A percentile compares a stretch with the other conserved stretches of the same genome.
Evolutionary conservation across 2,888 invertebrate species (phyloP).

Genomic region (Parochlus steinenii): DNA sequence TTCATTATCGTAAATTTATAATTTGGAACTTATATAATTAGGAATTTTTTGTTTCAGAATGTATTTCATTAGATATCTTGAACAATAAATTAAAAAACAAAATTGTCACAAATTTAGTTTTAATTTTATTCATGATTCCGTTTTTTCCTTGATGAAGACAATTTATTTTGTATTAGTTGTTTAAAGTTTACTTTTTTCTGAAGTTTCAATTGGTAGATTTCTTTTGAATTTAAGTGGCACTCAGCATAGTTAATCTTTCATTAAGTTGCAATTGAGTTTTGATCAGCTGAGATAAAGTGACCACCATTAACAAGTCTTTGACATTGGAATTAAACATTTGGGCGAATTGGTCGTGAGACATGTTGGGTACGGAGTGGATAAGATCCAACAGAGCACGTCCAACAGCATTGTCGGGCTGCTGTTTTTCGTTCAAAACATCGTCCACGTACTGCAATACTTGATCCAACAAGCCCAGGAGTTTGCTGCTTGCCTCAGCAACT

Average conservation of each 20-base stretch:
- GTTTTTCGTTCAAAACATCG: constrained; percentile 69
- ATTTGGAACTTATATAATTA: too few species aligned
- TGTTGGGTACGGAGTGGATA: constrained; percentile 81
- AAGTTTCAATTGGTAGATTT: too few species aligned
- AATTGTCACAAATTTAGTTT: too few species aligned
- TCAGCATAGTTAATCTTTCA: constrained; percentile 82
- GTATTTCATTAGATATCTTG: too few species aligned
- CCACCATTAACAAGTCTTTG: constrained; percentile 94
- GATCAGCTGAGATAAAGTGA: constrained; percentile 87
- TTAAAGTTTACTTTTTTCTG: too few species aligned
- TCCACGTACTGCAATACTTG: constrained; percentile 75
- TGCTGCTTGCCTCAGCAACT: constrained; percentile 69
- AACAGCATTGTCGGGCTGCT: constrained; percentile 66
- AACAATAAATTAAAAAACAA: too few species aligned
- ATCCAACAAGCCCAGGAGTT: constrained; percentile 59
- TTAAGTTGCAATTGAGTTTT: constrained; percentile 93
- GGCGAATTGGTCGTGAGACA: constrained; percentile 78
- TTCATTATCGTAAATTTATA: too few species aligned
- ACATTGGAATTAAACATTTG: constrained; percentile 92
- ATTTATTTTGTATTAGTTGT: too few species aligned
- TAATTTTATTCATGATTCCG: too few species aligned
- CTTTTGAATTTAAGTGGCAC: constrained; percentile 45
- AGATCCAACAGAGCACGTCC: constrained; percentile 82
- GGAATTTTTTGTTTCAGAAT: too few species aligned
- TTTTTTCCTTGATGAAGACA: too few species aligned